Base-by-base conservation (phyloP, 2,113 vertebrate genomes). In the Echinops telfairi region DNA sequence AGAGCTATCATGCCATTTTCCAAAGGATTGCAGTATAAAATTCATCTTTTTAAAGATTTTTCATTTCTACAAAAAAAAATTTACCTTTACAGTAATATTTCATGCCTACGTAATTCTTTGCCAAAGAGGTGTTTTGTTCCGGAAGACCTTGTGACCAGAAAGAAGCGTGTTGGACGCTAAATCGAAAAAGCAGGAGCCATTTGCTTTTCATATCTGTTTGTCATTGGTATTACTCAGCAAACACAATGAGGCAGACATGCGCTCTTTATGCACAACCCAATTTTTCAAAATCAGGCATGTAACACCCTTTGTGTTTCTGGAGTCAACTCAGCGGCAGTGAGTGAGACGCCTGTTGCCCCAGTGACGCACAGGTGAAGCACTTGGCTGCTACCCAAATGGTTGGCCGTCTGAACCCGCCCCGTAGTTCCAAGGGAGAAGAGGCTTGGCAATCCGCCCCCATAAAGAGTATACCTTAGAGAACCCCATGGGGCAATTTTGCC, bases 121-220 rank as follows among this genome's bases (percentile, higher is more conserved):
- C 47, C 66, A 47, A 47, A 38, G 66, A 80, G 7, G 11, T 78
- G 9, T 15, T 81, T 68, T 93, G 36, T 31, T 86, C 47, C 76
- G 60, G 66, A 86, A 93, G 29, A 17, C 6, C 75, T 82, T 3
- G 2, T 78, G 33, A 25, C 27, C 57, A 81, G 53, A 89, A 25
- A 25, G 47, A 80, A 73, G 25, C 43, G 62, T 87, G 80, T 27
- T 68, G 40, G 12, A 53, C 79, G 1, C 36, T 87, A 77, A 53
- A 36, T 62, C 25, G 36, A 90, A 93, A 96, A 64, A 80, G 17
- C 27, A 87, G 27, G 23, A 82, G 36, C 66, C 75, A 71, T 43
- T 53, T 80, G 23, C 64, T 36, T 87, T 92, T 94, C 80, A 86
- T 43, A 87, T 85, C 31, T 62, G 6, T 22, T 94, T 93, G 84